A percentile compares a stretch with the other conserved stretches of the same genome.
These are phyloP conservation scores for Gobio gobio DNA, from an alignment of 2,113 vertebrate species.

Conservation along the genomic window DNA sequence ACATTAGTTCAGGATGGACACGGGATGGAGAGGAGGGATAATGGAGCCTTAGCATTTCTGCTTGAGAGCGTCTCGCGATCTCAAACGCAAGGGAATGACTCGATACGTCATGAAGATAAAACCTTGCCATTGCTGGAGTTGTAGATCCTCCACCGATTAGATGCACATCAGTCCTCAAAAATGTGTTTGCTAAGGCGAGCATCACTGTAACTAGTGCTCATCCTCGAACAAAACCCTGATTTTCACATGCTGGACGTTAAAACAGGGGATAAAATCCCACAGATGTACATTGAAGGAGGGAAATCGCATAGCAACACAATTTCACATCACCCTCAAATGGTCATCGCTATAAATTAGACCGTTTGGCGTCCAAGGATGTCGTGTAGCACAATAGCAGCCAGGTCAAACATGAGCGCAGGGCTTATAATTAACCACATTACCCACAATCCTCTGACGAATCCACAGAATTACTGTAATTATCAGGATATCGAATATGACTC, in stretches of 20 bases:
- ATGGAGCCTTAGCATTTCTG: not conserved
- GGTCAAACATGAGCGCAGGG: not conserved
- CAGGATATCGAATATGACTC: not conserved
- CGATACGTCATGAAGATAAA: conserved; percentile 6
- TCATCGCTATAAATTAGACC: not conserved
- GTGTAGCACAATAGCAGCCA: not conserved
- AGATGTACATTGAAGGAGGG: too few species aligned
- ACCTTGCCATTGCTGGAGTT: not conserved
- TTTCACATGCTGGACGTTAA: not conserved
- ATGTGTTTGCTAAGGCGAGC: not conserved
- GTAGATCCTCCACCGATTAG: not conserved
- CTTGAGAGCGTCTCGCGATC: not conserved
- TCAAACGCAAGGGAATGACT: not conserved
- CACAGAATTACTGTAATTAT: conserved; percentile 20
- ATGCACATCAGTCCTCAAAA: not conserved
- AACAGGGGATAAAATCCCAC: not conserved
- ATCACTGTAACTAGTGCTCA: not conserved
- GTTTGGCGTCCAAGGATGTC: not conserved
- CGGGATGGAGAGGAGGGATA: conserved; percentile 28
- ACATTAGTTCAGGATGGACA: conserved; percentile 19
- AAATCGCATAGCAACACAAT: not conserved
- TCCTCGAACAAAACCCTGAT: not conserved
- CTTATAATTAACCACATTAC: conserved; percentile 35
- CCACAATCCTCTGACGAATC: conserved; percentile 15
- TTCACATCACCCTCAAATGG: not conserved